Percentiles rank a stretch among this genome's conserved stretches.
These are phyloP conservation scores for Drosophila takahashii DNA, from an alignment of 1,140 invertebrate species.

Conservation along the genomic window DNA sequence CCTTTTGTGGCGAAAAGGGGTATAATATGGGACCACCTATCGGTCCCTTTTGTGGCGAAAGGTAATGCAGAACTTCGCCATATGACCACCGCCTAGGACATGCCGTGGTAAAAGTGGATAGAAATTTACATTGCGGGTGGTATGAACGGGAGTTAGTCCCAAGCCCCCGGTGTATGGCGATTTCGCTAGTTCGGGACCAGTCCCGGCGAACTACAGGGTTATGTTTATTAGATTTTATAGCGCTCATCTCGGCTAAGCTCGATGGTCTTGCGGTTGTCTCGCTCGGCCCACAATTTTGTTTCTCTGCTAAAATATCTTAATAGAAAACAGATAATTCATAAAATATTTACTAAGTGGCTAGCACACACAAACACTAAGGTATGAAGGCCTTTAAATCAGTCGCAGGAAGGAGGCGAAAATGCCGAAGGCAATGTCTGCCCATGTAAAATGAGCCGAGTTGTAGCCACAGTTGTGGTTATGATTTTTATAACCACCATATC, in stretches of 20 bases:
- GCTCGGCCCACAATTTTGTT: conserved; percentile 35
- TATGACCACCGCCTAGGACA: no score
- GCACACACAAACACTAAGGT: conserved; percentile 11
- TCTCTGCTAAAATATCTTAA: conserved; percentile 74
- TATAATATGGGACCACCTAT: no score
- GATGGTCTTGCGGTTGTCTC: conserved; percentile 42
- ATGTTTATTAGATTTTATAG: conserved; percentile 79
- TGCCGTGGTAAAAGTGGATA: no score
- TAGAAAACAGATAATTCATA: conserved; percentile 81
- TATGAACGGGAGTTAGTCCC: no score
- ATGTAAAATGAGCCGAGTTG: conserved; percentile 35
- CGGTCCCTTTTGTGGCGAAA: no score
- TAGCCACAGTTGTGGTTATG: conserved; percentile 67
- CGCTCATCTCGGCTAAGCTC: conserved; percentile 44
- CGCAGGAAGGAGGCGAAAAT: conserved; percentile 24
- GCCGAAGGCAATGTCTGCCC: conserved; percentile 43
- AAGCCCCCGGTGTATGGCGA: no score
- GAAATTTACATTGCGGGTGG: no score
- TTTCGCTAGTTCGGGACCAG: no score
- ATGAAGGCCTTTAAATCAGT: conserved; percentile 54
- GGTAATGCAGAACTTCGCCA: no score
- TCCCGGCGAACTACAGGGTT: no score
- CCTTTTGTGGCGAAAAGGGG: no score
- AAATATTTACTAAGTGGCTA: conserved; percentile 75
- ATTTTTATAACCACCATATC: conserved; percentile 46